phyloP scores from a whole-genome alignment of 2,888 invertebrate species.

The Conchocele bisecta region DNA sequence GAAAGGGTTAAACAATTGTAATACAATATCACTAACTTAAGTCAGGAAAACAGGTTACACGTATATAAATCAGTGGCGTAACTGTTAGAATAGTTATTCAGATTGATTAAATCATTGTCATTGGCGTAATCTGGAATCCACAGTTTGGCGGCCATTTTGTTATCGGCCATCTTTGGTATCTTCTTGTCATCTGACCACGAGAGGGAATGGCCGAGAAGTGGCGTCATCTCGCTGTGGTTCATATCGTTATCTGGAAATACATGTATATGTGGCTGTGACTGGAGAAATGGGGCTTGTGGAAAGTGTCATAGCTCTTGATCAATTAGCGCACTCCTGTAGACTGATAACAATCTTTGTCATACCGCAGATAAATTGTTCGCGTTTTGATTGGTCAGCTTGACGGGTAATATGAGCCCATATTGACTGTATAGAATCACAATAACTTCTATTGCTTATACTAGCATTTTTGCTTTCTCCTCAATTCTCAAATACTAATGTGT shows the following conservation, averaged over 20 bases:
- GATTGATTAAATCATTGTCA: conserved; percentile 69
- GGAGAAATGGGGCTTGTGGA: neutral
- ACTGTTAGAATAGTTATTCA: conserved; percentile 64
- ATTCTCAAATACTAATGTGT: too few relatives aligned
- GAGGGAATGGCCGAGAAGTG: conserved; percentile 88
- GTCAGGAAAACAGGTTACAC: too few relatives aligned
- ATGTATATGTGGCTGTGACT: neutral
- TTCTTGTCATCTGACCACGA: conserved; percentile 92
- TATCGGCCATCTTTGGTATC: conserved; percentile 87
- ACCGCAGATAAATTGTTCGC: too few relatives aligned
- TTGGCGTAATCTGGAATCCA: conserved; percentile 88
- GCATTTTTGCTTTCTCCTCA: too few relatives aligned
- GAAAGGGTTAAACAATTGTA: too few relatives aligned
- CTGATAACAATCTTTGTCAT: too few relatives aligned
- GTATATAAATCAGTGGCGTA: too few relatives aligned
- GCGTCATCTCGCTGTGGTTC: conserved; percentile 37
- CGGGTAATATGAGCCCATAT: too few relatives aligned
- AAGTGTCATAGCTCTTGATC: neutral
- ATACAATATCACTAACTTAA: too few relatives aligned
- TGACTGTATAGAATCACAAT: too few relatives aligned
- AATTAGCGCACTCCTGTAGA: neutral
- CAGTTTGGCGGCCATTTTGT: conserved; percentile 93
- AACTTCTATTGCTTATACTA: too few relatives aligned
- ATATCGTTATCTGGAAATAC: conserved; percentile 43
- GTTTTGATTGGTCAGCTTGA: neutral